Base-by-base conservation (phyloP, 2,797 vertebrate species). In the Danio albolineatus region DNA sequence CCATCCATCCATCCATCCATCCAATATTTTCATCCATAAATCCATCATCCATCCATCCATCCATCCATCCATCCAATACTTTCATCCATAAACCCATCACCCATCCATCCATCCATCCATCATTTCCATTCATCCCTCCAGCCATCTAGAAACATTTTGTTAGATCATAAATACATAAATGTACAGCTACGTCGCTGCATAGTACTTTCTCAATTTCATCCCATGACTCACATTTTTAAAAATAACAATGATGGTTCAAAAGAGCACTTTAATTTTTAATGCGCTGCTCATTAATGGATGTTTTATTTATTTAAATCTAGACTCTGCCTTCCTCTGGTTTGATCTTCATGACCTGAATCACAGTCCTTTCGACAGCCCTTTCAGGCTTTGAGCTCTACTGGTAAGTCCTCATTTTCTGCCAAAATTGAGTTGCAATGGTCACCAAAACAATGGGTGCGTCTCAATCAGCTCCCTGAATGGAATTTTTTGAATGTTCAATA, bases 241-340 rank as follows among this genome's bases (percentile, higher is more conserved):
- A 57, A 49, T 57, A 69, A 59, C 64, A 64, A 36, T 17, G 44
- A 48, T 39, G 56, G 9, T 49, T 70, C 6, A 69, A 69, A 59
- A 70, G 43, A 67, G 53, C 21, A 8, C 43, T 67, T 59, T 6
- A 56, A 78, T 67, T 17, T 60, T 69, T 46, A 60, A 69, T 64
- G 73, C 36, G 60, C 28, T 28, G 44, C 73, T 76, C 73, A 62
- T 76, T 53, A 64, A 64, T 62, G 36, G 36, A 76, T 60, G 6
- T 62, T 66, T 59, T 39, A 62, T 57, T 10, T 62, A 67, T 56
- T 36, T 54, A 39, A 57, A 57, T 80, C 44, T 74, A 7, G 19
- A 73, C 38, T 21, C 39, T n/a, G 54, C 41, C 51, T 67, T 19
- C 13, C 36, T 64, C 41, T 44, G 36, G 36, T 48, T 67, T 59